These are phyloP conservation scores for Tenthredo mesomela DNA, from an alignment of 2,888 invertebrate species.

Conservation along the genomic window DNA sequence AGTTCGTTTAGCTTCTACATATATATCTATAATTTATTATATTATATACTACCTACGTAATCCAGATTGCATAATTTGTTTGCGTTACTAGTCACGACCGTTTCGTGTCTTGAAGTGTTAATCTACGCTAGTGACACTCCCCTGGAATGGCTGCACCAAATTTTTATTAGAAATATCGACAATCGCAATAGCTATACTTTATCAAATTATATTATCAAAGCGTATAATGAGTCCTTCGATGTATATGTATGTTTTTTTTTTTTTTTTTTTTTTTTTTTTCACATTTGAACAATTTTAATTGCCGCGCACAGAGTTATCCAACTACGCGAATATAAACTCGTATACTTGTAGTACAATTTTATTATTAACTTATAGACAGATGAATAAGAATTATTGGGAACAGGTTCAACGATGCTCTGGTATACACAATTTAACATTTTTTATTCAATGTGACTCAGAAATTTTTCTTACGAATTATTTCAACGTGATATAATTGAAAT, in stretches of 20 bases:
- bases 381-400: neutral
- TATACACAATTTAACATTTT: too few species aligned
- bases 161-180: neutral
- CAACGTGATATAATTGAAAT: neutral
- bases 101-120: slow-evolving; percentile 10
- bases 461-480: neutral
- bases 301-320: neutral
- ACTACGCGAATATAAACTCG: neutral
- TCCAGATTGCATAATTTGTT: slow-evolving; percentile 20
- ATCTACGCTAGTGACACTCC: slow-evolving; percentile 12
- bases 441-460: neutral
- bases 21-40: neutral
- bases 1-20: too few species aligned
- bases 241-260: too few species aligned
- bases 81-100: neutral
- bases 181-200: neutral
- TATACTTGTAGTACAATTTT: neutral
- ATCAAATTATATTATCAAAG: neutral
- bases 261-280: too few species aligned
- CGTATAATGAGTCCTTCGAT: too few species aligned
- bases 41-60: neutral
- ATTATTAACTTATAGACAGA: neutral
- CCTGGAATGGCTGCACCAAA: slow-evolving; percentile 26
- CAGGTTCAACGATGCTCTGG: neutral
- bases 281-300: neutral